Base-by-base conservation (phyloP, 2,888 invertebrate genomes). In the Auanema freiburgensis region DNA sequence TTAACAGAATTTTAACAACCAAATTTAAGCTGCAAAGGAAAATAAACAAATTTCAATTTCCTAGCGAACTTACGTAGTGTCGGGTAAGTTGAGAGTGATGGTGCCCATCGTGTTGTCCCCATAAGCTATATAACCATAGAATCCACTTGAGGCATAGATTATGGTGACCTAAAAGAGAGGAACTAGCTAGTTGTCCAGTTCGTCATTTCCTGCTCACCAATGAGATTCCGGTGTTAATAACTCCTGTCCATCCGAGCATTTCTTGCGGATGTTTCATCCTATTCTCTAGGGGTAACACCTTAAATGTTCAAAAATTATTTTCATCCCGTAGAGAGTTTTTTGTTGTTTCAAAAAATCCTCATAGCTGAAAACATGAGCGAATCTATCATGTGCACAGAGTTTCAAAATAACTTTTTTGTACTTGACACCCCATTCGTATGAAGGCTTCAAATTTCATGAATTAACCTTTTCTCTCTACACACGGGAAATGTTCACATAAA, bases 211-310 rank as follows among this genome's bases (percentile, higher is more conserved):
- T 21, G 21, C 57, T 51, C 8, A 62, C 62, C 49, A 62, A 18
- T 5, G 57, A n/a, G 52, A 62, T 49, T 16, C 62, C 62, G 10
- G 57, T 57, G 11, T 42, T 42, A 4, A 62, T 25, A 5, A 62
- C 62, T 40, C 62, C 62, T 2, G 56, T 57, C 49, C 49, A 49
- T n/a, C 93, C 93, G 11, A 90, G 89, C 85, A 94, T 92, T 80
- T 90, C 91, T 83, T 90, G 88, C 0, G 92, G 92, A 3, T 89
- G 89, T 83, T 89, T 90, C 94, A 96, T 95, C 84, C 92, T 90
- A 84, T 92, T 93, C 85, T 94, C 92, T 76, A 97, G 85, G 0
- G 96, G 96, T 66, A 97, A 86, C n/a, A 95, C 90, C 92, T 92
- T 83, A n/a, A 85, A 83, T 46, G 16, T 46, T 16, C 21, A 46